Evolutionary conservation across 2,888 invertebrate genomes (phyloP).

Genomic region (Erpobdella octoculata): DNA sequence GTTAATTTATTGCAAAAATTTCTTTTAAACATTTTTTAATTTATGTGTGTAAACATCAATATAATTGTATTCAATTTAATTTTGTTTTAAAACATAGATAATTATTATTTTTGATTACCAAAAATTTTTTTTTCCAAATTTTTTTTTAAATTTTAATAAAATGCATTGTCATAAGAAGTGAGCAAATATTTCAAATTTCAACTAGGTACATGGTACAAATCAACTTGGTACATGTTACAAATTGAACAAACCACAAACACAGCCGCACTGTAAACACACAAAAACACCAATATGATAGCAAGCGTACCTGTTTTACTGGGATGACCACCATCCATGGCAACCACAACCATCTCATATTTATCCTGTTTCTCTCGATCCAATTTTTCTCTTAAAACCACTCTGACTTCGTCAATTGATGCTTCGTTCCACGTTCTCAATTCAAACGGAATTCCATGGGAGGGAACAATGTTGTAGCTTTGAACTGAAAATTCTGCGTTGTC

Average conservation of each 20-base stretch:
- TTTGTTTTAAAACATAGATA: no score
- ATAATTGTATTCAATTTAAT: no score
- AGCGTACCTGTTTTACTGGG: constrained; percentile 16
- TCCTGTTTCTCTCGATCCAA: constrained; percentile 35
- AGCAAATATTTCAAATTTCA: no score
- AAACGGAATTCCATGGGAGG: constrained; percentile 23
- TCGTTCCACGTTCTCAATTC: constrained; percentile 14
- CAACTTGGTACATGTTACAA: no score
- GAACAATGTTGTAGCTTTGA: constrained; percentile 28
- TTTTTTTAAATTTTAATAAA: no score
- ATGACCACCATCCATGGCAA: constrained; percentile 34
- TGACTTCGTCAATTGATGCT: constrained; percentile 26
- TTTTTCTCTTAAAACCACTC: constrained; percentile 31
- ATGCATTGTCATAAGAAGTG: no score
- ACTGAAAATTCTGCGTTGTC: constrained; percentile 32
- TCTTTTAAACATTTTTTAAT: no score
- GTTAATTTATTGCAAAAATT: no score
- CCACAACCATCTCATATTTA: constrained; percentile 32
- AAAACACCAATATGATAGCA: not conserved
- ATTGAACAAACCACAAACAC: not conserved
- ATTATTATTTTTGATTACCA: no score
- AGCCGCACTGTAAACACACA: not conserved
- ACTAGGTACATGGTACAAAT: no score
- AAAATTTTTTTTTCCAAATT: no score
- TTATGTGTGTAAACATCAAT: no score